Evolutionary conservation across 2,113 vertebrate genomes (phyloP), one percentile per base, ranked within the genome.

Genomic region (Gila orcuttii): DNA sequence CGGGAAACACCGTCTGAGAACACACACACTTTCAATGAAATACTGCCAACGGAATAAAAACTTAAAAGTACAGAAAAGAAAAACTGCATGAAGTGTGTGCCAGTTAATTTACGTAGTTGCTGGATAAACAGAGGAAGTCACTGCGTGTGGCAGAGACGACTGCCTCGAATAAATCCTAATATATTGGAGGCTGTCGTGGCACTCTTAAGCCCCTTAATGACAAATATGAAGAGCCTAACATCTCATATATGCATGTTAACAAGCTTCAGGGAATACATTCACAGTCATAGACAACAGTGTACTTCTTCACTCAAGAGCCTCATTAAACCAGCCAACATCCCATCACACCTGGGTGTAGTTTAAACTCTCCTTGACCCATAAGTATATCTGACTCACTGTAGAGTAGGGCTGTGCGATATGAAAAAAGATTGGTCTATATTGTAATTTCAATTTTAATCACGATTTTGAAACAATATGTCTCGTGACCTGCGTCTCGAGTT

Each of bases 1-100:
- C 97, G 95, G 9, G 98, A 98, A 52, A 92, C 90, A 39, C 98
- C 98, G 92, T 99, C 98, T 99, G 91, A 90, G 92, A 66, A 88
- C 88, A 75, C 21, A 78, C 33, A 57, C 85, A 55, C 25, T 6
- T 15, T 21, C 68, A 81, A 12, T 66, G 17, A 45, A 42, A 9
- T 10, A 28, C 31, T 12, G 39, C 33, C 64, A 59, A 45, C 15
- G n/a, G 10, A 19, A 17, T 19, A 45, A 7, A 57, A 13, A 36
- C 8, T 8, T 71, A 69, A 47, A 17, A 55, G 19, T 23, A 55
- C 19, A 39, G 47, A 23, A 50, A 50, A n/a, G 36, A 10, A 73
- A 13, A 12, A 13, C n/a, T 0, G 42, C 36, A 73, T 45, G 10
- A 42, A 42, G 69, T 23, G 69, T n/a, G 36, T 45, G 69, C 39